Evolutionary conservation across 2,797 vertebrate species (phyloP).

Genomic region (Enteromius mattozi): DNA sequence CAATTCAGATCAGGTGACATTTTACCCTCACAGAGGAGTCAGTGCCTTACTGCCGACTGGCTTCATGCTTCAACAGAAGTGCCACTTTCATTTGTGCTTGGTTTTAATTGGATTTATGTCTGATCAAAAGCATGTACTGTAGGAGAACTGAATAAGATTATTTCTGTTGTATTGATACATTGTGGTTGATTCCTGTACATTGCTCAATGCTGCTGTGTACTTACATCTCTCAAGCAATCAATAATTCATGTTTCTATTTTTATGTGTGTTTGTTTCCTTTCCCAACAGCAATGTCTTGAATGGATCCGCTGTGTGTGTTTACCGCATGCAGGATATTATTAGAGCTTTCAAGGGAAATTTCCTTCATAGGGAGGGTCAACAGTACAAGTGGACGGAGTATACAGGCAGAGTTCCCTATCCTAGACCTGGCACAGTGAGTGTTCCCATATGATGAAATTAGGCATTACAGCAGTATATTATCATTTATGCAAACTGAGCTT

Average conservation of each 20-base stretch:
- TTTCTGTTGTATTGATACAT: background rate
- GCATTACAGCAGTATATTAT: background rate
- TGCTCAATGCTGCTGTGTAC: background rate
- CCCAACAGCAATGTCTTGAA: slow-evolving; percentile 80
- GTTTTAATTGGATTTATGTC: slow-evolving; percentile 6
- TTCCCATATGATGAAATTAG: background rate
- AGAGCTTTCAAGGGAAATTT: slow-evolving; percentile 84
- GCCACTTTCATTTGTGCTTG: slow-evolving; percentile 21
- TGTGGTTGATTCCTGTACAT: background rate
- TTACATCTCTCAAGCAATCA: background rate
- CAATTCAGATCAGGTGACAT: slow-evolving; percentile 16
- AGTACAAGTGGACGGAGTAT: slow-evolving; percentile 85
- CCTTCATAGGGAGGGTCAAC: slow-evolving; percentile 82
- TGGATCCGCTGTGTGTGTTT: slow-evolving; percentile 83
- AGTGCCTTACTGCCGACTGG: background rate
- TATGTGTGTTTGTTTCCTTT: slow-evolving; percentile 17
- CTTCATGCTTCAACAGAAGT: background rate
- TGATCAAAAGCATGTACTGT: background rate
- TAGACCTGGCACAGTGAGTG: slow-evolving; percentile 83
- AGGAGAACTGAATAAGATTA: background rate
- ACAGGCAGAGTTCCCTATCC: slow-evolving; percentile 83
- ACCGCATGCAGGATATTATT: slow-evolving; percentile 83
- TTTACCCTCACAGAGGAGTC: background rate
- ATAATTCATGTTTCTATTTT: background rate
- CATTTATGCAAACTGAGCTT: background rate